phyloP scores from a whole-genome alignment of 2,797 vertebrate species.

The Threskiornis aethiopicus region DNA sequence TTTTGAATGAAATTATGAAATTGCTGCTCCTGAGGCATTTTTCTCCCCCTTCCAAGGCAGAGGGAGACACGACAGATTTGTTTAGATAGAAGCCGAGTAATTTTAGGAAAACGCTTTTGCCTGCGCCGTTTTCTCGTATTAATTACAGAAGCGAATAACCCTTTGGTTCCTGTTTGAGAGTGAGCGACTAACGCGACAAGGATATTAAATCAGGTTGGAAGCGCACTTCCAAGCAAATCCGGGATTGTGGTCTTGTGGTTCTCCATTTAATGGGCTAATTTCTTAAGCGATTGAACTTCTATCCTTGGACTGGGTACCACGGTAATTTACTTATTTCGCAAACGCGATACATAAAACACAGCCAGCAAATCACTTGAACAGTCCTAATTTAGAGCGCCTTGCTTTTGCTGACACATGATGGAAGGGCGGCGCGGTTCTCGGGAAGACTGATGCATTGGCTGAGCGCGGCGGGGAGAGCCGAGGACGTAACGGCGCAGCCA shows the following conservation, averaged over 20 bases:
- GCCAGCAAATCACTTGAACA: neutral
- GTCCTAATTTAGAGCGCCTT: neutral
- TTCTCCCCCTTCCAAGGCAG: conserved; percentile 45
- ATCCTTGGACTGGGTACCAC: conserved; percentile 28
- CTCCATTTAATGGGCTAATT: conserved; percentile 49
- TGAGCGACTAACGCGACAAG: neutral
- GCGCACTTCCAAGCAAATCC: neutral
- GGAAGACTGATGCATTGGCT: neutral
- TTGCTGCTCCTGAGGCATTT: conserved; percentile 62
- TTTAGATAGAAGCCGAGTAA: conserved; percentile 48
- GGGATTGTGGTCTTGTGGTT: neutral
- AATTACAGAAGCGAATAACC: conserved; percentile 61
- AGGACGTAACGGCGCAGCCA: neutral
- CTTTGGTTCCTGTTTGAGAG: conserved; percentile 25
- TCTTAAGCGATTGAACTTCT: conserved; percentile 50
- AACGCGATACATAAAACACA: neutral
- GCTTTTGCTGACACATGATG: neutral
- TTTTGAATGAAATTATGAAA: conserved; percentile 71
- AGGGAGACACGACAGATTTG: conserved; percentile 48
- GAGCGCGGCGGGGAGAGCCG: neutral
- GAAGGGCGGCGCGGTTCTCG: neutral
- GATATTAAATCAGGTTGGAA: conserved; percentile 13
- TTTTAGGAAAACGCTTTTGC: conserved; percentile 60
- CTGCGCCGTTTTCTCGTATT: conserved; percentile 47
- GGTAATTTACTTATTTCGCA: conserved; percentile 47